A percentile compares a stretch with the other conserved stretches of the same genome.
Conservation (phyloP, 2,797 vertebrate species). For the Discoglossus pictus region DNA sequence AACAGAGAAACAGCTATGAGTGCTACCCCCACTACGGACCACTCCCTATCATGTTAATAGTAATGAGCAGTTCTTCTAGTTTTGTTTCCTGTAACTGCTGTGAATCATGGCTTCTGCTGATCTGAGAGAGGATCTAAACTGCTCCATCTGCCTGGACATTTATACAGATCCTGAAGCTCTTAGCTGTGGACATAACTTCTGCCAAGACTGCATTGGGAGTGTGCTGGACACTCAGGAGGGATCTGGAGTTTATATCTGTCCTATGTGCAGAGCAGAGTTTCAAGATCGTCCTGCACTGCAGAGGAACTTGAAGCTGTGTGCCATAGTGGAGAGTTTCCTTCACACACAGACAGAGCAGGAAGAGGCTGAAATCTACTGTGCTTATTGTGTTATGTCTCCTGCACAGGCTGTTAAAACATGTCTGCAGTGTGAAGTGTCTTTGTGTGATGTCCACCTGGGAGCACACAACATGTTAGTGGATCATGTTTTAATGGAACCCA, state of each 20-base stretch:
- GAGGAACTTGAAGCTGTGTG: conserved; percentile 70
- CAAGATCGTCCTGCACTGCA: conserved; percentile 54
- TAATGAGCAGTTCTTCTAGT: too few species aligned
- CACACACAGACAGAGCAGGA: conserved; percentile 19
- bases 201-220: conserved; percentile 60
- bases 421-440: neutral
- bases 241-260: conserved; percentile 56
- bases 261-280: conserved; percentile 68
- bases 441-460: neutral
- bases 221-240: conserved; percentile 50
- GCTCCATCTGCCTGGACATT: conserved; percentile 71
- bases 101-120: conserved; percentile 24
- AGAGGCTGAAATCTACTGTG: neutral
- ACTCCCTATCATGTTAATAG: too few species aligned
- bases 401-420: neutral
- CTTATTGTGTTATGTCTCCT: neutral
- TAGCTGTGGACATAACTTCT: conserved; percentile 76
- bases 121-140: conserved; percentile 65
- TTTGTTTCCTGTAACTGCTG: too few species aligned
- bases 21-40: too few species aligned
- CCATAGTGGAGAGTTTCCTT: conserved; percentile 67
- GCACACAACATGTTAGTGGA: neutral
- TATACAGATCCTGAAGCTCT: conserved; percentile 65
- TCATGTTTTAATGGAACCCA: neutral
- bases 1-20: too few species aligned